Evolutionary conservation across 2,888 invertebrate genomes (phyloP).

Genomic region (Epinotia bilunana): DNA sequence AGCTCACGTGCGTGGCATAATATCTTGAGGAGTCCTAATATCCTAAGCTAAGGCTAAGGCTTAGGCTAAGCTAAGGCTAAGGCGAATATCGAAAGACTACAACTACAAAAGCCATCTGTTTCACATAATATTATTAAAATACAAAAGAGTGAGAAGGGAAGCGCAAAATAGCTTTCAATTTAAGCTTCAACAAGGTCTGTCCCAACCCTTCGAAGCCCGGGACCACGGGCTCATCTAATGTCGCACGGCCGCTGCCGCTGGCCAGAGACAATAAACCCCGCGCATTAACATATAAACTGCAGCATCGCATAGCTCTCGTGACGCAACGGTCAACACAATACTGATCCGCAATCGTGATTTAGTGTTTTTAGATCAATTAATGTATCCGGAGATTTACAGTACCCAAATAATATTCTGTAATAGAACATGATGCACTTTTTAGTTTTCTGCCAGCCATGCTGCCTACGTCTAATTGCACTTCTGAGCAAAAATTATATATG

Average conservation of each 20-base stretch:
- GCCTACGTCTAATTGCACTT: too few species aligned
- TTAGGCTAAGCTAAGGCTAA: too few species aligned
- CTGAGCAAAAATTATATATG: too few species aligned
- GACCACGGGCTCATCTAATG: constrained; percentile 15
- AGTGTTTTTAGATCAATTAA: neutral
- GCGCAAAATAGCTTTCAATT: neutral
- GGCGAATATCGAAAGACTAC: neutral
- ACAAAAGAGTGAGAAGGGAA: neutral
- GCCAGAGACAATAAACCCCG: constrained; percentile 10
- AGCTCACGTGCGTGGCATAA: neutral
- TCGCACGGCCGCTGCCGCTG: constrained; percentile 13
- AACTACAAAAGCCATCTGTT: neutral
- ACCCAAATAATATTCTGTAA: too few species aligned
- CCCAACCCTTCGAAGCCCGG: constrained; percentile 9
- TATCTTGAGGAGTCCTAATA: neutral
- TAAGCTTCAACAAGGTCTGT: neutral
- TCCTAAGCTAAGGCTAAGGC: too few species aligned
- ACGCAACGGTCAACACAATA: constrained; percentile 10
- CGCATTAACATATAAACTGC: constrained; percentile 36
- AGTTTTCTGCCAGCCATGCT: too few species aligned
- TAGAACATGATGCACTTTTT: too few species aligned
- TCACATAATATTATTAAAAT: neutral
- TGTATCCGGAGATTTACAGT: neutral
- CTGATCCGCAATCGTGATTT: constrained; percentile 4
- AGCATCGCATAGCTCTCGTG: constrained; percentile 12